A percentile compares a stretch with the other conserved stretches of the same genome.
Evolutionary conservation across 1,140 invertebrate genomes (phyloP).

Genomic region (Scaptomyza graminum): DNA sequence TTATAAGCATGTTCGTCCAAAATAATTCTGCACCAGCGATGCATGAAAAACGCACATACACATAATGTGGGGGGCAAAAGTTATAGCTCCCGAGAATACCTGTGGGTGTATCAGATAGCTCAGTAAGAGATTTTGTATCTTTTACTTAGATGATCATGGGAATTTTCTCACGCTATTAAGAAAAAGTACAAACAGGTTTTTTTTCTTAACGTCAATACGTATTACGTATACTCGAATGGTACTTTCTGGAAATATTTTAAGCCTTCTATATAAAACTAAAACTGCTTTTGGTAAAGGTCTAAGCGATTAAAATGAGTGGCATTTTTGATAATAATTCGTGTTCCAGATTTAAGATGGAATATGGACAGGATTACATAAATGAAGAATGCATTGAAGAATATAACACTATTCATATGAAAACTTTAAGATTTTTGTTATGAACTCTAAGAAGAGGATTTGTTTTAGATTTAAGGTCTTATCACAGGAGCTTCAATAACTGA

Average conservation of each 20-base stretch:
- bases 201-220: not conserved
- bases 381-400: too few relatives aligned
- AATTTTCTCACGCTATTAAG: conserved; percentile 41
- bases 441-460: too few relatives aligned
- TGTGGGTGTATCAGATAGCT: conserved; percentile 8
- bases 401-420: too few relatives aligned
- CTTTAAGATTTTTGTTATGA: too few relatives aligned
- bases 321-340: too few relatives aligned
- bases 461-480: too few relatives aligned
- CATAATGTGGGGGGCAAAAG: conserved; percentile 14
- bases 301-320: too few relatives aligned
- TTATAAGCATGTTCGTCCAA: conserved; percentile 43
- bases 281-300: too few relatives aligned
- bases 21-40: conserved; percentile 43
- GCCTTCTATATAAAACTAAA: not conserved
- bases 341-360: too few relatives aligned
- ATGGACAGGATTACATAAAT: too few relatives aligned
- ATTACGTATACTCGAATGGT: not conserved
- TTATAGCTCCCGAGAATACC: conserved; percentile 19
- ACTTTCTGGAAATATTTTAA: not conserved
- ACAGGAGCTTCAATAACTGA: too few relatives aligned
- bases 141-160: conserved; percentile 33
- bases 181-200: not conserved
- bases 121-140: conserved; percentile 15
- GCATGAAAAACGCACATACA: conserved; percentile 41